Percentiles rank a stretch among this genome's conserved stretches.
Conservation (phyloP, 2,888 invertebrate species). For the Caenorhabditis sp. region DNA sequence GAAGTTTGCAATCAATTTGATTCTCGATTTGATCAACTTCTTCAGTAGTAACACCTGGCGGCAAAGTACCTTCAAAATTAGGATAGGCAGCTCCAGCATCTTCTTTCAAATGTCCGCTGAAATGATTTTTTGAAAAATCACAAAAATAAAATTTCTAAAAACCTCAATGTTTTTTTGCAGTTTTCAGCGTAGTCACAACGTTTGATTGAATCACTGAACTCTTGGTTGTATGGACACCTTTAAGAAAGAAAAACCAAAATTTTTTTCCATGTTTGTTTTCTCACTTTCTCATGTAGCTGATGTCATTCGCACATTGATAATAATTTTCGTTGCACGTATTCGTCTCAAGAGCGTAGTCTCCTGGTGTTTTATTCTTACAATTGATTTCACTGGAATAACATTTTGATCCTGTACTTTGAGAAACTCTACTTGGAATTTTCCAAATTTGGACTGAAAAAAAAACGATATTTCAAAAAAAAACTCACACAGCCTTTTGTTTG, state of each 20-base stretch:
- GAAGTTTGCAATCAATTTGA: conserved; percentile 25
- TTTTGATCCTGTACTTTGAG: too few species aligned
- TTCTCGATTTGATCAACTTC: not conserved
- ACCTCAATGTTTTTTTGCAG: conserved; percentile 3
- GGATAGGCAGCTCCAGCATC: not conserved
- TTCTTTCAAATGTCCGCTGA: not conserved
- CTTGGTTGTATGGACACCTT: conserved; percentile 24
- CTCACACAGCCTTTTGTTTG: conserved; percentile 32
- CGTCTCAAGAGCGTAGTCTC: conserved; percentile 17
- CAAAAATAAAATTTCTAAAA: conserved; percentile 12
- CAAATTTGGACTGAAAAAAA: too few species aligned
- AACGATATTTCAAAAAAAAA: too few species aligned
- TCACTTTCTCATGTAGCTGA: conserved; percentile 20
- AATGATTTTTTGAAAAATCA: conserved; percentile 11
- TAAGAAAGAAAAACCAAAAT: not conserved
- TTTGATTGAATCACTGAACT: conserved; percentile 12
- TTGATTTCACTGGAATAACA: conserved; percentile 9
- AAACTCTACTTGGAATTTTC: too few species aligned
- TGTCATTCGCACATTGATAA: conserved; percentile 27
- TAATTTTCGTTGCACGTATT: conserved; percentile 15
- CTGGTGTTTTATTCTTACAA: conserved; percentile 12
- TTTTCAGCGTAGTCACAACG: conserved; percentile 11
- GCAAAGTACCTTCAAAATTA: not conserved
- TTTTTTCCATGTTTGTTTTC: not conserved
- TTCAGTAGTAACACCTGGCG: not conserved